These are phyloP conservation scores for Acanthacorydalis orientalis DNA, from an alignment of 2,888 invertebrate species.

Conservation along the genomic window DNA sequence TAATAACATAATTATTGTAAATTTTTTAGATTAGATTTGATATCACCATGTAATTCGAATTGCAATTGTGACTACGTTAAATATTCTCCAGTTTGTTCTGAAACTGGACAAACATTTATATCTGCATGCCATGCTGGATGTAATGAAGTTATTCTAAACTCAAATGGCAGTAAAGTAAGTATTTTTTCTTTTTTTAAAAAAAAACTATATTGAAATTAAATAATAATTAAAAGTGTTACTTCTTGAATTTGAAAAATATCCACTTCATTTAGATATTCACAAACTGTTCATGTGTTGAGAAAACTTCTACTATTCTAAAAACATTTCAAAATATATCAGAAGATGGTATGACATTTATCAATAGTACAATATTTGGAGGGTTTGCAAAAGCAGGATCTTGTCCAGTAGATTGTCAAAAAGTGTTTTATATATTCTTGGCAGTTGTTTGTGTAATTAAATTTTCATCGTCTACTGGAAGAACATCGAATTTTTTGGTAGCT, in stretches of 20 bases:
- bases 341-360: no score
- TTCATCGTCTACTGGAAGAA: constrained; percentile 39
- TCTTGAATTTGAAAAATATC: background rate
- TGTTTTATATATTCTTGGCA: constrained; percentile 34
- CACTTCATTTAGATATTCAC: constrained; percentile 21
- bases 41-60: constrained; percentile 38
- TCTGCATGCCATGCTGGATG: constrained; percentile 73
- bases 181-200: background rate
- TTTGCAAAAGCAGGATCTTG: constrained; percentile 33
- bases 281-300: constrained; percentile 31
- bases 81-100: constrained; percentile 56
- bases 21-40: constrained; percentile 25
- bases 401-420: constrained; percentile 34
- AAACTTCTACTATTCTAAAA: constrained; percentile 5
- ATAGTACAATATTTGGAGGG: constrained; percentile 15
- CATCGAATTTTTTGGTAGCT: constrained; percentile 42
- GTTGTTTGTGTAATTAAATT: constrained; percentile 40
- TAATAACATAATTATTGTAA: no score
- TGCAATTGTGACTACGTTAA: constrained; percentile 54
- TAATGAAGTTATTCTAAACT: constrained; percentile 23
- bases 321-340: background rate
- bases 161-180: constrained; percentile 28
- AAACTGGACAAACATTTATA: constrained; percentile 47
- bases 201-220: background rate
- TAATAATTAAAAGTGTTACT: background rate